These are phyloP conservation scores for Thereva nobilitata DNA, from an alignment of 2,888 invertebrate genomes.

Conservation along the genomic window DNA sequence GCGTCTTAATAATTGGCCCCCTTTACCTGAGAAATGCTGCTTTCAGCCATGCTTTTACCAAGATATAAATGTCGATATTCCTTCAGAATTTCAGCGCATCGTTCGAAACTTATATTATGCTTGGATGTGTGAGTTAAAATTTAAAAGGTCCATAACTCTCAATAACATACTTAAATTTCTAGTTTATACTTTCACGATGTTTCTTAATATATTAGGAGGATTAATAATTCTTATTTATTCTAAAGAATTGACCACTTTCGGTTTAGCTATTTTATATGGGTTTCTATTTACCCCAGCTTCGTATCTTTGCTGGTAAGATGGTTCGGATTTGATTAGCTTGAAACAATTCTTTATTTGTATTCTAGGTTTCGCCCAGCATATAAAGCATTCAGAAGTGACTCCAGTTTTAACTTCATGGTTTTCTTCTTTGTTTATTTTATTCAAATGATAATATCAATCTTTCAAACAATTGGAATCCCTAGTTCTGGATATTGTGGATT, in stretches of 20 bases:
- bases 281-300: constrained; percentile 94
- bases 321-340: neutral
- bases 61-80: constrained; percentile 98
- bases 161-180: constrained; percentile 50
- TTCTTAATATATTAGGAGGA: constrained; percentile 85
- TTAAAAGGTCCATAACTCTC: constrained; percentile 4
- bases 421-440: constrained; percentile 99
- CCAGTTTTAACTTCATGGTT: constrained; percentile 99
- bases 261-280: constrained; percentile 86
- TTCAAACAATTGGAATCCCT: constrained; percentile 86
- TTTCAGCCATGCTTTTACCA: constrained; percentile 99
- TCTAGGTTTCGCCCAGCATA: constrained; percentile 89
- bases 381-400: constrained; percentile 98
- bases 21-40: constrained; percentile 88
- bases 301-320: constrained; percentile 88
- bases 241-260: constrained; percentile 73
- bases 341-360: constrained; percentile 14
- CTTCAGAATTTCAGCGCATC: constrained; percentile 94
- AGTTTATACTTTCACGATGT: constrained; percentile 88
- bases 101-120: constrained; percentile 93
- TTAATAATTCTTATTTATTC: constrained; percentile 72
- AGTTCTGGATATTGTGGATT: constrained; percentile 86
- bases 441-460: constrained; percentile 85
- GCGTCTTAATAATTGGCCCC: constrained; percentile 97
- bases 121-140: constrained; percentile 87